Conservation (phyloP, 2,113 vertebrate species). For the Jaculus jaculus region DNA sequence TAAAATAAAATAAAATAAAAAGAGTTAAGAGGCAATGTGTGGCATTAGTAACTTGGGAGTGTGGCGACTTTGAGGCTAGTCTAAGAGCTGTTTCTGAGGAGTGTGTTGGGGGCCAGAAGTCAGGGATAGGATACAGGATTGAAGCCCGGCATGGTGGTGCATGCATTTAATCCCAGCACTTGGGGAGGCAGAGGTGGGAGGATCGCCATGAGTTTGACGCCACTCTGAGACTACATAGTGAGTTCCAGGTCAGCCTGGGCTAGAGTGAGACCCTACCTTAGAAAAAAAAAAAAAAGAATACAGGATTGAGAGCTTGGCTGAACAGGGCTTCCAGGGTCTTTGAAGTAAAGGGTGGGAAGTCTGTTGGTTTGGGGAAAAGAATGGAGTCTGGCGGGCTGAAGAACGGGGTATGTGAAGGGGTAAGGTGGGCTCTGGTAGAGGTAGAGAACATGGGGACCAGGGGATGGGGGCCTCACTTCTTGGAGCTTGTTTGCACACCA, state of each 20-base stretch:
- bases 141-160: no score
- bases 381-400: not conserved
- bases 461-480: slow-evolving; percentile 91
- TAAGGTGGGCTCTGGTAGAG: not conserved
- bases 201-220: no score
- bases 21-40: not conserved
- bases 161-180: no score
- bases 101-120: not conserved
- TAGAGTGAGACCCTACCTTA: no score
- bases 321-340: not conserved
- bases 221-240: no score
- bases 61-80: not conserved
- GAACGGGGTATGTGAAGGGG: not conserved
- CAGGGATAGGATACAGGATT: not conserved
- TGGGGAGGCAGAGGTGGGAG: no score
- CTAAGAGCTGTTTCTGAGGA: not conserved
- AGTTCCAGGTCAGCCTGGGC: no score
- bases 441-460: not conserved
- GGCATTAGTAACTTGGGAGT: not conserved
- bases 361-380: not conserved
- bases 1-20: no score
- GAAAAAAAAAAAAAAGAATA: not conserved
- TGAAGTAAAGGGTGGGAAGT: not conserved
- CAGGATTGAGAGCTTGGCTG: not conserved
- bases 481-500: slow-evolving; percentile 95